Percentiles rank a stretch among this genome's conserved stretches.
Evolutionary conservation across 2,113 vertebrate species (phyloP).

Genomic region (Plecotus auritus): DNA sequence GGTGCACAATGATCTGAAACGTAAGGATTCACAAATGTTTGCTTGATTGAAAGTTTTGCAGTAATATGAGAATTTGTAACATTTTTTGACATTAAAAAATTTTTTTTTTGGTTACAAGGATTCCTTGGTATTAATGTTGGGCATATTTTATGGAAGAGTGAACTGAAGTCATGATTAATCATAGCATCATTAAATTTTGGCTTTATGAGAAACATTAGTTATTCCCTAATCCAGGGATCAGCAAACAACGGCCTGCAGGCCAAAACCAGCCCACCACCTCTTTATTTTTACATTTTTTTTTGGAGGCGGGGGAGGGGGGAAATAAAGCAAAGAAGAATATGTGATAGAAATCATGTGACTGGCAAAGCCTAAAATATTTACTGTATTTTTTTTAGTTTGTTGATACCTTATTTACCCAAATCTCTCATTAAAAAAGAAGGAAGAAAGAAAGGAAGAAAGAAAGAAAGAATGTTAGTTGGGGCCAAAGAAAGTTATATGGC

Average conservation of each 20-base stretch:
- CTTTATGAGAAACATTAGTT: neutral
- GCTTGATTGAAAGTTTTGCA: slow-evolving; percentile 68
- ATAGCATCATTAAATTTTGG: neutral
- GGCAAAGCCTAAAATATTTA: neutral
- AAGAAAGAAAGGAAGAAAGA: neutral
- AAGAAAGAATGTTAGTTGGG: neutral
- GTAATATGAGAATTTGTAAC: slow-evolving; percentile 57
- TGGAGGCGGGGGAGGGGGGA: rapidly evolving
- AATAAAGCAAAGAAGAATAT: neutral
- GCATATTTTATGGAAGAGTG: neutral
- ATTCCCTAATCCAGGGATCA: neutral
- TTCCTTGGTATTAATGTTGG: neutral
- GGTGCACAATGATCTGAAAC: slow-evolving; percentile 78
- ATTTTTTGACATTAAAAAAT: slow-evolving; percentile 9
- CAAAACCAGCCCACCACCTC: neutral
- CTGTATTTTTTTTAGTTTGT: neutral
- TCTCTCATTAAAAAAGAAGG: neutral
- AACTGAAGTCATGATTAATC: neutral
- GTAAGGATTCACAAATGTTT: slow-evolving; percentile 74
- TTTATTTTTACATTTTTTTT: neutral
- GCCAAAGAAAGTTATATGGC: neutral
- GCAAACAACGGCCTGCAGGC: neutral
- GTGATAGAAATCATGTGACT: neutral
- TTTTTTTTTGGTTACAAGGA: neutral
- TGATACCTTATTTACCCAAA: neutral